Conservation (phyloP, 2,113 vertebrate genomes). For the Trogon surrucura region DNA sequence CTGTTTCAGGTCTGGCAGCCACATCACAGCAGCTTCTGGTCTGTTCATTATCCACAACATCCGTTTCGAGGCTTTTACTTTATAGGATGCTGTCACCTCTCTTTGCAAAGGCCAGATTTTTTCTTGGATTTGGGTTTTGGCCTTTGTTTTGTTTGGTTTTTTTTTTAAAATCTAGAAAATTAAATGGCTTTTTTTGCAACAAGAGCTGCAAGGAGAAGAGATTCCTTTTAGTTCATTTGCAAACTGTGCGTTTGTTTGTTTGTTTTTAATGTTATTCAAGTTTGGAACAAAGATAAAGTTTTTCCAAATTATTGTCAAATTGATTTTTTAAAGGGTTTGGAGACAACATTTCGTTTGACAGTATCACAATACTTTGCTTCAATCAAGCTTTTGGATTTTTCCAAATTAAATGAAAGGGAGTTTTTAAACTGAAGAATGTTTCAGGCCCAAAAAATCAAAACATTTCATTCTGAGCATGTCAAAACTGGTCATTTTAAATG, state of each 20-base stretch:
- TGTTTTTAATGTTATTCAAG: slow-evolving; percentile 30
- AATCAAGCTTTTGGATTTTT: slow-evolving; percentile 39
- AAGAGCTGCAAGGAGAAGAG: neutral
- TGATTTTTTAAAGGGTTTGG: slow-evolving; percentile 57
- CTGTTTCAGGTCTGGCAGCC: neutral
- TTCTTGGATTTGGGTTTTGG: neutral
- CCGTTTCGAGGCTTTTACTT: neutral
- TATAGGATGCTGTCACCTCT: neutral
- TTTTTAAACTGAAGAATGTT: slow-evolving; percentile 58
- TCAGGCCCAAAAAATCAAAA: slow-evolving; percentile 58
- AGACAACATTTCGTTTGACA: slow-evolving; percentile 25
- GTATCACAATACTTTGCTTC: neutral
- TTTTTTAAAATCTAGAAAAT: neutral
- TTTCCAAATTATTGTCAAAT: slow-evolving; percentile 63
- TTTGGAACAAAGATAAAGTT: slow-evolving; percentile 44
- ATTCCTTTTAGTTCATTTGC: neutral
- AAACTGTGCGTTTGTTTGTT: slow-evolving; percentile 52
- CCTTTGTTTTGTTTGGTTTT: neutral
- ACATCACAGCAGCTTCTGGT: neutral
- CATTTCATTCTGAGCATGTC: slow-evolving; percentile 61
- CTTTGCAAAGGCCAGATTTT: neutral
- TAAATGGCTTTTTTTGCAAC: neutral
- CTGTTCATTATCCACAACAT: neutral
- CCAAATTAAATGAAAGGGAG: slow-evolving; percentile 47
- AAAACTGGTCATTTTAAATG: slow-evolving; percentile 58